Conservation (phyloP, 2,797 vertebrate species). For the Cossypha heuglini region DNA sequence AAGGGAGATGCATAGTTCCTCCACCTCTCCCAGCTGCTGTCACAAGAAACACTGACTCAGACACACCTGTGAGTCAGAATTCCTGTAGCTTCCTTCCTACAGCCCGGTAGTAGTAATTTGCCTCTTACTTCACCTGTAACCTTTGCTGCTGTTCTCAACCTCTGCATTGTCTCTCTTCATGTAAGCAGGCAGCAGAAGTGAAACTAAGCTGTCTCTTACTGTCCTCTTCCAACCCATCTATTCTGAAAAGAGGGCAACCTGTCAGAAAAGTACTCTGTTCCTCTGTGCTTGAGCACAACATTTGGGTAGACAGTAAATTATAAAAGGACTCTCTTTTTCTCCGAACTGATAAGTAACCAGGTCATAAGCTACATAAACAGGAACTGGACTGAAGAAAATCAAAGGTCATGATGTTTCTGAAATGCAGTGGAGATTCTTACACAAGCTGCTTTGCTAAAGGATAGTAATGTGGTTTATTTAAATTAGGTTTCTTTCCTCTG, state of each 20-base stretch:
- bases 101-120: background rate
- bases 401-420: background rate
- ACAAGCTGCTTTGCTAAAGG: background rate
- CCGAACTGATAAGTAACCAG: background rate
- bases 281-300: background rate
- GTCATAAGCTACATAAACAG: background rate
- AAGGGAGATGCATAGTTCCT: background rate
- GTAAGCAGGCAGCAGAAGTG: background rate
- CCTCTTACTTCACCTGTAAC: constrained; percentile 1
- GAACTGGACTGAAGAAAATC: background rate
- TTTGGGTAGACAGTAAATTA: background rate
- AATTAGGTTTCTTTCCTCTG: background rate
- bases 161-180: background rate
- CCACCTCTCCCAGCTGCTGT: background rate
- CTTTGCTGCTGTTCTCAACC: background rate
- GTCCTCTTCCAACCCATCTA: background rate
- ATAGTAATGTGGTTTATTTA: background rate
- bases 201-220: background rate
- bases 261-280: background rate
- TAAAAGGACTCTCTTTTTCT: background rate
- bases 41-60: constrained; percentile 21
- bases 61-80: constrained; percentile 45
- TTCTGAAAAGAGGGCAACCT: background rate
- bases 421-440: background rate
- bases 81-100: constrained; percentile 15